Percentiles rank a stretch among this genome's conserved stretches.
phyloP scores from a whole-genome alignment of 35 echinoderm and acorn worm genomes.

The Acanthaster planci region DNA sequence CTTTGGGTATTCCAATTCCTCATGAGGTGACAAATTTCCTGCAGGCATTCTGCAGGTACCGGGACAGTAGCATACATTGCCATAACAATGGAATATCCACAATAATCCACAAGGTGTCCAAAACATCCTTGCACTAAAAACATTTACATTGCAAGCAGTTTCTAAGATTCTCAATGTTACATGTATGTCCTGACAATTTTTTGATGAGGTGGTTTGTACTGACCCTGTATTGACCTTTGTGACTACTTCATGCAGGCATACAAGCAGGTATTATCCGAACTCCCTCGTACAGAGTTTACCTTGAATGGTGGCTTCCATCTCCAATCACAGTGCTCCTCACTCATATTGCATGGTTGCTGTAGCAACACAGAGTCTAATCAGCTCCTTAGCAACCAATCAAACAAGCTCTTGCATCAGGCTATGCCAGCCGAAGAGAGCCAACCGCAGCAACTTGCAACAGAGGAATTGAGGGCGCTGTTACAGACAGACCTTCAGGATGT shows the following conservation, averaged over 20 bases:
- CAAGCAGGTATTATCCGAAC: constrained; percentile 58
- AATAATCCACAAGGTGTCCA: no score
- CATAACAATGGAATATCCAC: no score
- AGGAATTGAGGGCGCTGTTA: constrained; percentile 50
- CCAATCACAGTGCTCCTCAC: constrained; percentile 65
- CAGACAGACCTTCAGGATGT: constrained; percentile 29
- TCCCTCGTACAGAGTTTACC: constrained; percentile 43
- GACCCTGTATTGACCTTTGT: background rate
- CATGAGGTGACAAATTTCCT: background rate
- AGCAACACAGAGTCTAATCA: constrained; percentile 44
- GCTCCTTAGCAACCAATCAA: constrained; percentile 28
- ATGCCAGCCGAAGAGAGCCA: constrained; percentile 17
- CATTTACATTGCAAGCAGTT: no score
- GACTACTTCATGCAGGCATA: constrained; percentile 65
- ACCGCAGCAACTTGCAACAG: constrained; percentile 21
- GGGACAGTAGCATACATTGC: no score
- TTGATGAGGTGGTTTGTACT: no score
- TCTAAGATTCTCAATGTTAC: no score
- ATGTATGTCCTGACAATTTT: no score
- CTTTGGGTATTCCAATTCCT: background rate
- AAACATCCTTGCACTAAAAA: no score
- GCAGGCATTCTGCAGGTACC: no score
- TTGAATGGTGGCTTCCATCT: constrained; percentile 63
- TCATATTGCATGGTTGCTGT: constrained; percentile 67
- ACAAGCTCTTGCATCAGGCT: constrained; percentile 23